Evolutionary conservation across 2,113 vertebrate genomes (phyloP).

Genomic region (Oryctolagus cuniculus): DNA sequence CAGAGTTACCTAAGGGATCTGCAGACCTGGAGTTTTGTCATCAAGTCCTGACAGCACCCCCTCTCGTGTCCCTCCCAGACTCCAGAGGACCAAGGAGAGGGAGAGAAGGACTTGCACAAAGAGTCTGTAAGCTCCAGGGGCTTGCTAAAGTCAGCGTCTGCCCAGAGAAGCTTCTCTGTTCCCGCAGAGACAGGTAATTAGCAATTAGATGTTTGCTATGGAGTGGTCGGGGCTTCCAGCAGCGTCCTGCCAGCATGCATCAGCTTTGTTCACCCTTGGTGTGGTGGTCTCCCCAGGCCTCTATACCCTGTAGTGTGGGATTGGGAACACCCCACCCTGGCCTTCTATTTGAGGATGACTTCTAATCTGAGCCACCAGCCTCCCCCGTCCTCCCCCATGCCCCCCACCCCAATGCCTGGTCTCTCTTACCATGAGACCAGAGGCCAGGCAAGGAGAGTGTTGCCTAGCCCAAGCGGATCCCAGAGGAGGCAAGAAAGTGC

Average conservation of each 20-base stretch:
- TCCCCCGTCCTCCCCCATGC: background rate
- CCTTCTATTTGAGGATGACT: background rate
- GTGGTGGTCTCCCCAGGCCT: background rate
- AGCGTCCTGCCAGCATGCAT: constrained; percentile 22
- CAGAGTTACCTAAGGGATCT: background rate
- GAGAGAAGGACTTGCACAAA: background rate
- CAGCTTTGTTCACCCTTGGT: background rate
- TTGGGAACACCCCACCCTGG: background rate
- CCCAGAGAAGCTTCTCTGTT: background rate
- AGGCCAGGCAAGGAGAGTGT: background rate
- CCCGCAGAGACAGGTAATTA: constrained; percentile 49
- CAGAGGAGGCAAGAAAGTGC: background rate
- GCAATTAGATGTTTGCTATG: constrained; percentile 28
- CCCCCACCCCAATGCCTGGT: background rate
- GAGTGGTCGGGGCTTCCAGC: background rate
- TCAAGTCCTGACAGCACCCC: background rate
- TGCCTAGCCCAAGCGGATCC: background rate
- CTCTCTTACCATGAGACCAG: background rate
- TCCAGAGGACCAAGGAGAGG: background rate
- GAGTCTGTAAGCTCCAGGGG: background rate
- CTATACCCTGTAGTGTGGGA: background rate
- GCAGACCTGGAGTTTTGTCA: background rate
- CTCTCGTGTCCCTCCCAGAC: background rate
- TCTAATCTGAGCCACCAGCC: background rate
- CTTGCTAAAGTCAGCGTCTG: constrained; percentile 61